Conservation (phyloP, 2,113 vertebrate genomes). For the Pyxicephalus adspersus region DNA sequence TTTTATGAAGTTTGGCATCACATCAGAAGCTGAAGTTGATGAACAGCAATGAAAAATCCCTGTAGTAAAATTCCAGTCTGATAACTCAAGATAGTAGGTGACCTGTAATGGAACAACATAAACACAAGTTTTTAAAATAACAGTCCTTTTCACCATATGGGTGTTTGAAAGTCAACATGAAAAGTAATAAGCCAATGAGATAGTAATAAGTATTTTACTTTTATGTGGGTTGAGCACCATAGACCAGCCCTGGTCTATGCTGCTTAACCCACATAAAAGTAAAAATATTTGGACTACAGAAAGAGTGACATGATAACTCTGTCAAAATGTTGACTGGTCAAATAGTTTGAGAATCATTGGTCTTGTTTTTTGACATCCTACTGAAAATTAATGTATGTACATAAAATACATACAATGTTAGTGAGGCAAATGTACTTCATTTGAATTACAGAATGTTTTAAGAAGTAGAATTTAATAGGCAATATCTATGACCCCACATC, state of each 20-base stretch:
- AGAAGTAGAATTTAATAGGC: too few relatives aligned
- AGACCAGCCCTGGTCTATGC: too few relatives aligned
- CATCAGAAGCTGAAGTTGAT: slow-evolving; percentile 27
- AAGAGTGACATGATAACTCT: background rate
- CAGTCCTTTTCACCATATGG: slow-evolving; percentile 13
- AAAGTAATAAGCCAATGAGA: too few relatives aligned
- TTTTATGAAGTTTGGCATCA: slow-evolving; percentile 30
- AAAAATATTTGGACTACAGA: slow-evolving; percentile 38
- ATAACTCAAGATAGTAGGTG: slow-evolving; percentile 16
- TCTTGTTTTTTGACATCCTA: background rate
- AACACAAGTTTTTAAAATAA: slow-evolving; percentile 12
- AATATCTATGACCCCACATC: too few relatives aligned
- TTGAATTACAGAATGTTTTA: too few relatives aligned
- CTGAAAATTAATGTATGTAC: too few relatives aligned
- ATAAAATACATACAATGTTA: too few relatives aligned
- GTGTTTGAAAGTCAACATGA: slow-evolving; percentile 24
- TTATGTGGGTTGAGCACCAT: too few relatives aligned
- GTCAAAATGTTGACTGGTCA: slow-evolving; percentile 20
- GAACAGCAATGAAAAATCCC: slow-evolving; percentile 5
- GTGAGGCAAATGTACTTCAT: too few relatives aligned
- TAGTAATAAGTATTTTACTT: too few relatives aligned
- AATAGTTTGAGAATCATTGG: background rate
- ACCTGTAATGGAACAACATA: background rate
- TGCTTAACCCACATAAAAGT: slow-evolving; percentile 28
- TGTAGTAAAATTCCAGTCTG: slow-evolving; percentile 12